Conservation (phyloP, 2,888 invertebrate species). For the Agrochola litura region DNA sequence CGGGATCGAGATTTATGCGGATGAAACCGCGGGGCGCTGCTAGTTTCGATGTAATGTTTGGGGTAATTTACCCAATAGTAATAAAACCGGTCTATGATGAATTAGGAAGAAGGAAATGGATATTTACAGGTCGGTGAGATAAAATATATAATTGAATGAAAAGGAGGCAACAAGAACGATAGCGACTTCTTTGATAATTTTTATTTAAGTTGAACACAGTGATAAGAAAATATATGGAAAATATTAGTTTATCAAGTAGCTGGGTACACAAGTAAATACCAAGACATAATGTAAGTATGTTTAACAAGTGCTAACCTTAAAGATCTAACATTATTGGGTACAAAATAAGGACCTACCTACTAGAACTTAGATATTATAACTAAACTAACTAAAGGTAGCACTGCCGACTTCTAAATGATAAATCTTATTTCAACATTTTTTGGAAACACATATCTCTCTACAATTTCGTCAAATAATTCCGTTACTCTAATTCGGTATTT, state of each 20-base stretch:
- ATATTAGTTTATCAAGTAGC: constrained; percentile 1
- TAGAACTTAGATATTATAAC: neutral
- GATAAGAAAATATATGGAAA: constrained; percentile 11
- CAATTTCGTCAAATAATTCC: constrained; percentile 90
- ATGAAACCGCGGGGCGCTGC: no score
- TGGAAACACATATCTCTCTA: constrained; percentile 83
- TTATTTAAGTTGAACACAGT: constrained; percentile 32
- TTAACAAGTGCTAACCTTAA: neutral
- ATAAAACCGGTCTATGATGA: neutral
- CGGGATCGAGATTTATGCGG: no score
- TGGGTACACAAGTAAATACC: constrained; percentile 7
- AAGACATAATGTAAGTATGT: constrained; percentile 6
- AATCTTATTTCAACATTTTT: constrained; percentile 27
- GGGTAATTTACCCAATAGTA: neutral
- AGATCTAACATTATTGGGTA: neutral
- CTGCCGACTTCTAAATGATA: neutral
- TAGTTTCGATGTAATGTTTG: neutral
- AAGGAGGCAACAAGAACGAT: constrained; percentile 1
- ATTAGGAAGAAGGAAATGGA: neutral
- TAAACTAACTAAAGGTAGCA: neutral
- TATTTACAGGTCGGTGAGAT: no score
- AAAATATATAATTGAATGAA: neutral
- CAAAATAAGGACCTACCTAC: neutral
- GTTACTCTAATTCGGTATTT: constrained; percentile 83
- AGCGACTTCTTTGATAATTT: neutral